Evolutionary conservation across 37 sponge, comb jelly and placozoan species (phyloP).

Genomic region (Ephydatia muelleri): DNA sequence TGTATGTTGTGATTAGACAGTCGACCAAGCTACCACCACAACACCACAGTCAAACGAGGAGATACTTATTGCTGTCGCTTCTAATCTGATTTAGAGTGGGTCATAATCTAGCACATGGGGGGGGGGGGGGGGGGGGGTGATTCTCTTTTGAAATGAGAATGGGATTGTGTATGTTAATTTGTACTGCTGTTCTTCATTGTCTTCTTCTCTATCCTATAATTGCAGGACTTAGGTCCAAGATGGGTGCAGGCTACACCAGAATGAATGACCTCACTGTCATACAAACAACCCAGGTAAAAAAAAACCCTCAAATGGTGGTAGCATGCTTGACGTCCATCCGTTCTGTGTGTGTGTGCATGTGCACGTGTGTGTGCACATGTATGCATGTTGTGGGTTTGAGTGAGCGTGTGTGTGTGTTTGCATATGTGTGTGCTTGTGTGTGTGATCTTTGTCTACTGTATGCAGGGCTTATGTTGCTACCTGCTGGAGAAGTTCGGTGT

Average conservation of each 20-base stretch:
- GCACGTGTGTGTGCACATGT: neutral
- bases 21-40: too few relatives aligned
- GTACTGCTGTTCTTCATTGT: too few relatives aligned
- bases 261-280: conserved; percentile 99
- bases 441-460: neutral
- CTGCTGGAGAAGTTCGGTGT: conserved; percentile 60
- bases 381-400: neutral
- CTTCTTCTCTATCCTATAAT: neutral
- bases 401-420: neutral
- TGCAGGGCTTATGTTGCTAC: conserved; percentile 70
- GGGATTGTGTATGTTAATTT: neutral
- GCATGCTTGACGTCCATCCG: neutral
- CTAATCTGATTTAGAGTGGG: too few relatives aligned
- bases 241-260: conserved; percentile 93
- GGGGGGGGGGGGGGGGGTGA: too few relatives aligned
- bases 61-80: too few relatives aligned
- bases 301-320: neutral
- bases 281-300: conserved; percentile 91
- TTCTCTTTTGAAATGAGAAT: neutral
- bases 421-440: conserved; percentile 1
- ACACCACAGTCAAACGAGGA: too few relatives aligned
- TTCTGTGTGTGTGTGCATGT: neutral
- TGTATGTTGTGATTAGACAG: too few relatives aligned
- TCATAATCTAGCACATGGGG: too few relatives aligned
- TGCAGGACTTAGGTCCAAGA: conserved; percentile 84